Evolutionary conservation across 2,113 vertebrate genomes (phyloP), one percentile per base, ranked within the genome.

Genomic region (zebrafish (Danio rerio)): DNA sequence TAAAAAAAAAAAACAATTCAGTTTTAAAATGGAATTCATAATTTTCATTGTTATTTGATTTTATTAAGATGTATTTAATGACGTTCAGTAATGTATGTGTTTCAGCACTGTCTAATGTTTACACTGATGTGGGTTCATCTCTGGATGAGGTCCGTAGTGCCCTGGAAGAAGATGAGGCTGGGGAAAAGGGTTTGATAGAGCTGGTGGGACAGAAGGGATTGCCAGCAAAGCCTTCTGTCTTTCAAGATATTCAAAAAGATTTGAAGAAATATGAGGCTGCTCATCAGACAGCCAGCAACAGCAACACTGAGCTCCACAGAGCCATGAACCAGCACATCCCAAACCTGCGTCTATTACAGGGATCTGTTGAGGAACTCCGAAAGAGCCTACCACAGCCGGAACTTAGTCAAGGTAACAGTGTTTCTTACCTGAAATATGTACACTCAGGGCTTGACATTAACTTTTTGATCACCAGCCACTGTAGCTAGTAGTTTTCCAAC

Each of bases 241-340:
- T 94, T 79, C 87, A 85, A 0, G 95, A 96, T 47, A 92, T 96
- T n/a, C 91, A 90, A 84, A 93, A 90, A 63, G 95, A 96, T 50
- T 93, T 95, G 88, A 84, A 91, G 86, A 96, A 94, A 84, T 96
- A 96, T 90, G 75, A 94, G 93, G 92, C 93, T 71, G 92, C 92
- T 59, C 95, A 96, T 0, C 91, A 95, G 84, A 92, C 93, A 88
- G 95, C 95, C 59, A 96, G 94, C 10, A 94, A 95, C 90, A 95
- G 94, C 91, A 96, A 96, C 90, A 95, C 93, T 0, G 94, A 96
- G 89, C 94, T 96, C 76, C 95, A 96, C 88, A 92, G 91, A 0
- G 95, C 94, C 86, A 96, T 96, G 95, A 95, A 94, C 83, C 91
- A 94, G 5, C 95, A 96, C 7, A 93, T 95, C 0, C 87, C 93